These are phyloP conservation scores for Leuciscus waleckii DNA, from an alignment of 2,797 vertebrate species.

Conservation along the genomic window DNA sequence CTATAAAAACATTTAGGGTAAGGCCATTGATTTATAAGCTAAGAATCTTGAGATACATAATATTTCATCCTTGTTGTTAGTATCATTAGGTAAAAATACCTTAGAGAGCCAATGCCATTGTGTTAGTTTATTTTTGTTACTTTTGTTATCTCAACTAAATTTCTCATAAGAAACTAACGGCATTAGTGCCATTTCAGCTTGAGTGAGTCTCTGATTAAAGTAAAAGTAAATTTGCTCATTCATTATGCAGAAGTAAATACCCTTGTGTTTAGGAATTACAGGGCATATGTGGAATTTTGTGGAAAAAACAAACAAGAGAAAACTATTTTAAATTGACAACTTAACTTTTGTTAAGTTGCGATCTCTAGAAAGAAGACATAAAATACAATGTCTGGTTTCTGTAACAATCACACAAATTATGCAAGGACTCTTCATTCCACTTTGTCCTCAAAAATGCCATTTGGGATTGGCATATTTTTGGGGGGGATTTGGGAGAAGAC, in stretches of 20 bases:
- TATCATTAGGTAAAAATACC: neutral
- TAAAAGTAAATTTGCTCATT: neutral
- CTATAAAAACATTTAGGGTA: slow-evolving; percentile 16
- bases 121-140: neutral
- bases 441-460: slow-evolving; percentile 1
- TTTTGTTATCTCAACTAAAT: neutral
- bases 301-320: no score
- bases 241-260: slow-evolving; percentile 1
- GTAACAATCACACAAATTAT: neutral
- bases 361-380: no score
- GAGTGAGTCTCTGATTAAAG: neutral
- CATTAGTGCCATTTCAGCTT: neutral
- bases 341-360: neutral
- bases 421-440: neutral
- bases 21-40: slow-evolving; percentile 38
- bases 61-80: neutral
- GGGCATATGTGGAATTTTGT: no score
- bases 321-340: neutral
- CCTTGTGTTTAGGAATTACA: neutral
- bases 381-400: neutral
- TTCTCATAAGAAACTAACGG: neutral
- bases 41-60: neutral
- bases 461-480: neutral
- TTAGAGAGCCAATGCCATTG: neutral
- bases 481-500: neutral